phyloP scores from a whole-genome alignment of 2,797 vertebrate genomes.

The Hydrocynus forskahlii region DNA sequence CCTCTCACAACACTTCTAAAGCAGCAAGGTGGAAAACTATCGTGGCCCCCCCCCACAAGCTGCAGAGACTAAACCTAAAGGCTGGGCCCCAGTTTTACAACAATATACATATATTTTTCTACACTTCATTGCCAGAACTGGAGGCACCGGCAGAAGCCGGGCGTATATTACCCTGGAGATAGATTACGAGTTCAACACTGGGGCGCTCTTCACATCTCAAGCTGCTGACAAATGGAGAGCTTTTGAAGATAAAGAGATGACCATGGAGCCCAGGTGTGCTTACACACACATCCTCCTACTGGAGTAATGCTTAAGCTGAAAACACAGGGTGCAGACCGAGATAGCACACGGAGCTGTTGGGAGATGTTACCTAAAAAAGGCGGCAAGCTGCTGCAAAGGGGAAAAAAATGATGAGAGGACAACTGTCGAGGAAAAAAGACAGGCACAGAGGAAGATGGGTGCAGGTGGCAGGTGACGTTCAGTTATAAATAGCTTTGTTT shows the following conservation, averaged over 20 bases:
- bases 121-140: neutral
- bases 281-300: neutral
- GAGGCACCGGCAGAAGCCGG: neutral
- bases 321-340: neutral
- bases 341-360: constrained; percentile 7
- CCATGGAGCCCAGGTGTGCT: neutral
- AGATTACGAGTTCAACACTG: neutral
- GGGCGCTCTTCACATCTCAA: neutral
- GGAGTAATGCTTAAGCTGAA: constrained; percentile 7
- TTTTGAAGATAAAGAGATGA: constrained; percentile 6
- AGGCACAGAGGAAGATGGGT: constrained; percentile 1
- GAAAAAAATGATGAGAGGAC: constrained; percentile 3
- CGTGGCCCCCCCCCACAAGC: too few relatives aligned
- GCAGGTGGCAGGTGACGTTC: constrained; percentile 13
- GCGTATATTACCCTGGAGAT: neutral
- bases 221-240: neutral
- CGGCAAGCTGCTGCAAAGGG: neutral
- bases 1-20: too few relatives aligned
- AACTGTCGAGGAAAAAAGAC: constrained; percentile 6
- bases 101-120: too few relatives aligned
- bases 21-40: too few relatives aligned
- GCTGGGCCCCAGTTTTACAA: too few relatives aligned
- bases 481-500: constrained; percentile 12
- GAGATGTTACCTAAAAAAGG: constrained; percentile 4
- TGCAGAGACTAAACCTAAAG: too few relatives aligned